Conservation (phyloP, 2,113 vertebrate genomes). For the Salvelinus sp. region DNA sequence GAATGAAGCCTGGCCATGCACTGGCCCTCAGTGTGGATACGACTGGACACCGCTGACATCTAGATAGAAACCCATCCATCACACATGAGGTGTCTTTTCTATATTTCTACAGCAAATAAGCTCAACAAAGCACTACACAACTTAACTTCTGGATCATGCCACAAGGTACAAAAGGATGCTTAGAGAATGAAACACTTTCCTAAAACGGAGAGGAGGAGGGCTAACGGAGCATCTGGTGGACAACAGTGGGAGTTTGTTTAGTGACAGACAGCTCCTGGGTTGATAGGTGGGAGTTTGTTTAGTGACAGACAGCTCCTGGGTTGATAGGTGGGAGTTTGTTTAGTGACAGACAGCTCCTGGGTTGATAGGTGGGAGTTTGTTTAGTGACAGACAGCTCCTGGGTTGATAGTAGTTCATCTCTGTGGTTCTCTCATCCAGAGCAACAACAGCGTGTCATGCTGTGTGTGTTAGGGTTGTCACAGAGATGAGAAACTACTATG, state of each 20-base stretch:
- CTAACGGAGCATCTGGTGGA: not conserved
- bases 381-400: slow-evolving; percentile 20
- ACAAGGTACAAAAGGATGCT: slow-evolving; percentile 74
- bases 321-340: not conserved
- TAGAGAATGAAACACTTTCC: slow-evolving; percentile 62
- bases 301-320: slow-evolving; percentile 25
- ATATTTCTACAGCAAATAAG: slow-evolving; percentile 55
- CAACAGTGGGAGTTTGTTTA: not conserved
- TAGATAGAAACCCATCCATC: slow-evolving; percentile 53
- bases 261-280: slow-evolving; percentile 25
- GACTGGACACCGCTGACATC: not conserved
- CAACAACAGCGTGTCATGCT: not conserved
- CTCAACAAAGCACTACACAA: slow-evolving; percentile 75
- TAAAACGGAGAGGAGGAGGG: slow-evolving; percentile 62
- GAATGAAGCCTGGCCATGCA: not conserved
- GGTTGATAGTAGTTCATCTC: slow-evolving; percentile 21
- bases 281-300: slow-evolving; percentile 3
- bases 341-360: slow-evolving; percentile 13
- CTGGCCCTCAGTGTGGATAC: too few relatives aligned
- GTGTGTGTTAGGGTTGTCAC: not conserved
- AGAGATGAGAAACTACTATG: not conserved
- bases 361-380: slow-evolving; percentile 2
- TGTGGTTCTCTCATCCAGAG: slow-evolving; percentile 13
- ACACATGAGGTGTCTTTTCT: slow-evolving; percentile 43
- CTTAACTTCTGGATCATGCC: slow-evolving; percentile 78